Evolutionary conservation across 2,797 vertebrate genomes (phyloP), one percentile per base, ranked within the genome.

Genomic region (Ptychobarbus kaznakovi): DNA sequence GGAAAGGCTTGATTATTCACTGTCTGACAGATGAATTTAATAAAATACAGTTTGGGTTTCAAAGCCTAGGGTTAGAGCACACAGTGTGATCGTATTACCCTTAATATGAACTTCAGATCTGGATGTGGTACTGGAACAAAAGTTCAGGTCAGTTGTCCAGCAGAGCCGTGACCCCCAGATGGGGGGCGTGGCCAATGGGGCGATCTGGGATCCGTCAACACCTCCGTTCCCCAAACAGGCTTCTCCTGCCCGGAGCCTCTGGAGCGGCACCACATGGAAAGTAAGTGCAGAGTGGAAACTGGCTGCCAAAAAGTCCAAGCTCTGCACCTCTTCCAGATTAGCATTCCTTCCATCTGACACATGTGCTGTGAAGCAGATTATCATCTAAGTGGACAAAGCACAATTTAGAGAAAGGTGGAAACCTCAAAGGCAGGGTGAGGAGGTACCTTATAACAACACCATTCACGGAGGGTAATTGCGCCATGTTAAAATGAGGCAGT

Each of bases 341-440:
- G 96, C 96, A 97, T 97, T 97, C 96, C 95, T 97, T 97, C 96
- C 96, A 40, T 96, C 96, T 97, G 96, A 97, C 96, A 96, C 96
- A 95, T 94, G 94, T 93, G 94, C 95, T 93, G 95, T 93, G 93
- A 94, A 95, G 94, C 93, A 95, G 95, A 96, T 95, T 93, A 95
- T 95, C 95, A 96, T 97, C 94, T 95, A 94, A 93, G 96, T 95
- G 96, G 94, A 96, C 87, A 91, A 89, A 90, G 78, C 81, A 84
- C 88, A 89, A 90, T 89, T 89, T 89, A 86, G 61, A 81, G 76
- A 74, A 87, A 90, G 85, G 89, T 85, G 88, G 68, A 81, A 72
- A 87, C 72, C 76, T 87, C 79, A 86, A 85, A 88, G 82, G 74
- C 84, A 84, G 78, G 83, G 20, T 69, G 58, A 66, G 35, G 56